Base-by-base conservation (phyloP, 2,888 invertebrate species). In the Ernsta delagoae region DNA sequence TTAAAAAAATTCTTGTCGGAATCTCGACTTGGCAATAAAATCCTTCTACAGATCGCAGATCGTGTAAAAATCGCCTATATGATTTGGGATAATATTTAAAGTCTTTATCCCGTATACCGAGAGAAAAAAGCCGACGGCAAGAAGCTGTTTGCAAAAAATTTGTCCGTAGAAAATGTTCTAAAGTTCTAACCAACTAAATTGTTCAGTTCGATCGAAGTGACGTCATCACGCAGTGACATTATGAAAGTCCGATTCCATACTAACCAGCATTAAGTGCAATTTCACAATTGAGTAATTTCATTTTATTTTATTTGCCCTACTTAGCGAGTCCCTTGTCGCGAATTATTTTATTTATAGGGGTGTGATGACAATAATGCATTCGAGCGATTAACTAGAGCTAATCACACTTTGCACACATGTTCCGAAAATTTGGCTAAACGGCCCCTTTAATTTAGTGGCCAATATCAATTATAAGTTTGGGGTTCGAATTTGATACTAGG, bases 291-390 rank as follows among this genome's bases (percentile, higher is more conserved):
- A 60, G 3, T 60, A 60, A 60, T 60, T 60, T 45, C 31, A 60
- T 60, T 60, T 45, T 45, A 60, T 60, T 60, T 31, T 60, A 60
- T 60, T 60, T 43, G 60, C 60, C 45, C 45, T 60, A 60, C 60
- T 60, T 60, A 60, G 45, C 31, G 45, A 43, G 34, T 31, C 56
- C 56, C 11, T n/a, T 6, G 56, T 12, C 12, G 48, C 48, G n/a
- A 56, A 56, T 56, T 34, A 34, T 54, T 54, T 54, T 67, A 67
- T 60, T 66, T 66, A 43, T 66, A 54, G 53, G 66, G 66, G 60
- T 66, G 65, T 36, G 36, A 36, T 66, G 53, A 43, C 59, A 36
- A 54, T 66, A 60, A 66, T 61, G 36, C 31, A 34, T 41, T 57
- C 45, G 50, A 16, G 50, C 50, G 65, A 65, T 59, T 59, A 61